Conservation (phyloP, 2,888 invertebrate genomes). For the Aphrophora alni region DNA sequence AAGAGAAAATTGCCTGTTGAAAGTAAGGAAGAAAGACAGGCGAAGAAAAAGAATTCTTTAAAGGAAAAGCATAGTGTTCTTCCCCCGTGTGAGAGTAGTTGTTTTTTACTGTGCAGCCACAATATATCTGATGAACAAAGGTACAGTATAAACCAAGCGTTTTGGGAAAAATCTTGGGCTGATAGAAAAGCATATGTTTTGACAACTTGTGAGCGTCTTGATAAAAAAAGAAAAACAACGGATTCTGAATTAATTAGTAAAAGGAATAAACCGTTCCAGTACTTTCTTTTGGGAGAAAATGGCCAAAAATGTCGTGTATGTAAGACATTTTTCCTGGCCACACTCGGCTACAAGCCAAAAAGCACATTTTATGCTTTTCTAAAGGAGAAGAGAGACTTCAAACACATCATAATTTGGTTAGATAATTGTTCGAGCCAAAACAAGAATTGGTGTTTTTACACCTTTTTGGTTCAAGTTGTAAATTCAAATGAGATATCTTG, state of each 20-base stretch:
- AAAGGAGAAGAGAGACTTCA: too few relatives aligned
- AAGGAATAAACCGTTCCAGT: constrained; percentile 10
- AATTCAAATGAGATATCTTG: too few relatives aligned
- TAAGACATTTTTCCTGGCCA: constrained; percentile 11
- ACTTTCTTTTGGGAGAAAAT: constrained; percentile 17
- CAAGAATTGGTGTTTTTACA: too few relatives aligned
- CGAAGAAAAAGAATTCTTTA: constrained; percentile 10
- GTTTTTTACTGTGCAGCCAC: neutral
- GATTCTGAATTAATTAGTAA: constrained; percentile 7
- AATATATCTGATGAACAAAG: constrained; percentile 15
- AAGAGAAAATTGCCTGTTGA: neutral
- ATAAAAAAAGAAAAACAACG: constrained; percentile 15
- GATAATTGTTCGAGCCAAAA: too few relatives aligned
- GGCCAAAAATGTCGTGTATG: constrained; percentile 4
- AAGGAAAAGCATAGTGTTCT: constrained; percentile 14
- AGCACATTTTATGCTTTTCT: constrained; percentile 33
- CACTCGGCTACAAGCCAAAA: neutral
- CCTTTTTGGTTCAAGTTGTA: too few relatives aligned
- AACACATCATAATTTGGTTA: too few relatives aligned
- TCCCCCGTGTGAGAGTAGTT: neutral
- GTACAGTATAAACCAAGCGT: constrained; percentile 6
- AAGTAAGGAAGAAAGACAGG: neutral
- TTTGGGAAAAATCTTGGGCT: constrained; percentile 21
- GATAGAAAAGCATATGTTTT: constrained; percentile 16
- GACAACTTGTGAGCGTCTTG: constrained; percentile 21